Conservation (phyloP, 1,140 invertebrate species). For the Drosophila yakuba region DNA sequence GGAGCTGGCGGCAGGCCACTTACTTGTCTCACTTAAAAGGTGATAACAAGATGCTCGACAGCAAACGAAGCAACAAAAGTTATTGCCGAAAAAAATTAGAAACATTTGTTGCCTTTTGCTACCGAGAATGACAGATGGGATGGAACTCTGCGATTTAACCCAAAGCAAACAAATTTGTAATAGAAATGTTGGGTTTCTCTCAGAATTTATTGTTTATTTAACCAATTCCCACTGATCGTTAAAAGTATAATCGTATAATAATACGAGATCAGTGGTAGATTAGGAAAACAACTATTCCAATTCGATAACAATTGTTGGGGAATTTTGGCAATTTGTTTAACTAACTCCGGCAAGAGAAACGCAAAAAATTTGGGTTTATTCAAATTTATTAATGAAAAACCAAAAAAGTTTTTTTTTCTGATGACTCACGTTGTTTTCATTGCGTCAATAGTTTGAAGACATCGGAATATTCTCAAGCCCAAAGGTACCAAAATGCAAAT, state of each 20-base stretch:
- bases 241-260: constrained; percentile 26
- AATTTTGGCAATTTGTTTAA: constrained; percentile 45
- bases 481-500: constrained; percentile 6
- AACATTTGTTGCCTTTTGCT: constrained; percentile 47
- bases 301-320: constrained; percentile 22
- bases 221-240: constrained; percentile 26
- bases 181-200: constrained; percentile 32
- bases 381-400: constrained; percentile 30
- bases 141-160: constrained; percentile 12
- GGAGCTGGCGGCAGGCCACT: constrained; percentile 57
- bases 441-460: constrained; percentile 13
- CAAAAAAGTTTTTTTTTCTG: background rate
- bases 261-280: constrained; percentile 21
- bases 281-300: constrained; percentile 13
- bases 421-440: constrained; percentile 29
- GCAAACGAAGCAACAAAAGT: constrained; percentile 26
- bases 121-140: constrained; percentile 38
- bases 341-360: constrained; percentile 37
- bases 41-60: constrained; percentile 80
- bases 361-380: constrained; percentile 18
- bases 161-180: constrained; percentile 62
- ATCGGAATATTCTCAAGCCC: background rate
- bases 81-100: constrained; percentile 19
- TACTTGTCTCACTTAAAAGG: constrained; percentile 81
- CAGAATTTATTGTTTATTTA: constrained; percentile 27